Conservation (phyloP, 2,888 invertebrate genomes). For the Gasteruption jaculator region DNA sequence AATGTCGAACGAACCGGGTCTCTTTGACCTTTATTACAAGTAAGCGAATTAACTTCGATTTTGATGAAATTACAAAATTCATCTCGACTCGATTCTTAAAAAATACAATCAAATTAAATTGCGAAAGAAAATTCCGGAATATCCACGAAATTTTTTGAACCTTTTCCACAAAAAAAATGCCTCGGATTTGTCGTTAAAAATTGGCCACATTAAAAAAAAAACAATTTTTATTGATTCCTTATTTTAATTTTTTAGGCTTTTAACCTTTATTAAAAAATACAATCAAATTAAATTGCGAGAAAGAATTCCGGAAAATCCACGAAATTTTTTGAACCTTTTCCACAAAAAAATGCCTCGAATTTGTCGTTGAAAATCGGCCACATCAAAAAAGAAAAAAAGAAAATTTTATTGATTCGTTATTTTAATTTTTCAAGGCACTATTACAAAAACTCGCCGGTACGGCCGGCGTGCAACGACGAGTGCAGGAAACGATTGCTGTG, state of each 20-base stretch:
- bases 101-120: background rate
- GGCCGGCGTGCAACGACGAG: conserved; percentile 76
- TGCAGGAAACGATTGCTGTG: conserved; percentile 83
- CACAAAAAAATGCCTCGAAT: too few relatives aligned
- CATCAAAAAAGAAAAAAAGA: too few relatives aligned
- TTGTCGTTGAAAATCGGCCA: too few relatives aligned
- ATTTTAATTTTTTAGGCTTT: conserved; percentile 6
- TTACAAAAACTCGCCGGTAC: conserved; percentile 84
- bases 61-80: background rate
- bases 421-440: conserved; percentile 60
- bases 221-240: conserved; percentile 5
- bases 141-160: too few relatives aligned
- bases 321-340: too few relatives aligned
- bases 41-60: too few relatives aligned
- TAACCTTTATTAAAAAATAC: conserved; percentile 4
- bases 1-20: conserved; percentile 80
- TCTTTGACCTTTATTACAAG: conserved; percentile 89
- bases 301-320: conserved; percentile 7
- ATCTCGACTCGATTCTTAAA: too few relatives aligned
- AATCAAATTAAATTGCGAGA: too few relatives aligned
- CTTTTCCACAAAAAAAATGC: too few relatives aligned
- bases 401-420: conserved; percentile 1
- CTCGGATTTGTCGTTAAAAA: too few relatives aligned
- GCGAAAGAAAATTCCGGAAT: too few relatives aligned
- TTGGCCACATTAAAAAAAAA: background rate